Evolutionary conservation across 2,888 invertebrate genomes (phyloP), one percentile per base, ranked within the genome.

Genomic region (Tanytarsus gracilentus): DNA sequence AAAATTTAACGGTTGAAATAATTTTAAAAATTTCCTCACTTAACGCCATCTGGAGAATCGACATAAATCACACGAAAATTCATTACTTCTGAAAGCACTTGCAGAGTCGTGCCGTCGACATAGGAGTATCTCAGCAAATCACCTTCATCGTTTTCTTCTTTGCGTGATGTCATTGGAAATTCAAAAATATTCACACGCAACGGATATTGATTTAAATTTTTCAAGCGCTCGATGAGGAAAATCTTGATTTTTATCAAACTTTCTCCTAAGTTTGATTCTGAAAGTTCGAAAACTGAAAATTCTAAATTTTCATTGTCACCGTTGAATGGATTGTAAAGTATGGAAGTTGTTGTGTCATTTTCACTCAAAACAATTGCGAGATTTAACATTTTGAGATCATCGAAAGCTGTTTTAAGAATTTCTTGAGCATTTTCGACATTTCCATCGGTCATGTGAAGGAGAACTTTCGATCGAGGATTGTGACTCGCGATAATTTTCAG

Each of bases 1-100:
- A n/a, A n/a, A n/a, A n/a, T n/a, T n/a, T n/a, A n/a, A n/a, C n/a
- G n/a, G n/a, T n/a, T n/a, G n/a, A n/a, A n/a, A n/a, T n/a, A n/a
- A 27, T n/a, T 18, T 40, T 56, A 44, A 56, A 25, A 56, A n/a
- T n/a, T n/a, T 27, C 56, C 56, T 21, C 44, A 56, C 3, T 26
- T 26, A 7, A 26, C n/a, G 16, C 30, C 26, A 33, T 53, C 52
- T 8, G 3, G 6, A 4, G 53, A 53, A 7, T 23, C 39, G 8
- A n/a, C 39, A 53, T 36, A 53, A 33, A 53, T 21, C n/a, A 29
- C 9, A 11, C 23, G 36, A 27, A 56, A 56, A 30, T 53, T 36
- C 44, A 44, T 18, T 44, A 23, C 23, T 18, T 44, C 21, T 23
- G 21, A 18, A 44, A 44, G 18, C 11, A 44, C 23, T 44, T 18